Conservation (phyloP, 2,797 vertebrate species). For the Oceanodroma leucorhoa region DNA sequence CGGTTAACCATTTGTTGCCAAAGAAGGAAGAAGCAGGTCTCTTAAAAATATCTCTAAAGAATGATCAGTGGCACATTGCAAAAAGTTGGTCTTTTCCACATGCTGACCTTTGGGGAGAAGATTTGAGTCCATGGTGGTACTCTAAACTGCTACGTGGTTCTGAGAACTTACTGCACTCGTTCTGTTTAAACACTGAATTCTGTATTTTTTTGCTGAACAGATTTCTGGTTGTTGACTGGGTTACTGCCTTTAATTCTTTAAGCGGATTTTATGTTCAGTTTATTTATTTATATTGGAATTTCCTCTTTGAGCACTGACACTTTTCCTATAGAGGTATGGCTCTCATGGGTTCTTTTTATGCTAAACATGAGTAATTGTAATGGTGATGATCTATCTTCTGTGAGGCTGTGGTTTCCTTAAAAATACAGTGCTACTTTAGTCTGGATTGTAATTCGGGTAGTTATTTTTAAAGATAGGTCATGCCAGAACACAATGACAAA, state of each 20-base stretch:
- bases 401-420: background rate
- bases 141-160: background rate
- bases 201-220: background rate
- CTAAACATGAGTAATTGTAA: background rate
- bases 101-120: background rate
- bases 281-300: slow-evolving; percentile 53
- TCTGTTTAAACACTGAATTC: background rate
- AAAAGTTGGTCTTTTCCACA: background rate
- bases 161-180: background rate
- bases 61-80: slow-evolving; percentile 26
- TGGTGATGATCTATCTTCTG: background rate
- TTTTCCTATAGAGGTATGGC: slow-evolving; percentile 28
- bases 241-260: background rate
- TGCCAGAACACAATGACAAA: background rate
- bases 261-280: background rate
- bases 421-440: background rate
- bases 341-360: background rate
- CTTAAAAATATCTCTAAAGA: background rate
- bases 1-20: background rate
- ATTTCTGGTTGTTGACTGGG: background rate
- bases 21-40: slow-evolving; percentile 32
- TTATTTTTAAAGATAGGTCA: background rate
- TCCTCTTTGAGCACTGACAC: slow-evolving; percentile 52
- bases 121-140: background rate
- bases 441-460: background rate